Percentiles rank a stretch among this genome's conserved stretches.
These are phyloP conservation scores for Andrena camellia DNA, from an alignment of 2,888 invertebrate species.

Conservation along the genomic window DNA sequence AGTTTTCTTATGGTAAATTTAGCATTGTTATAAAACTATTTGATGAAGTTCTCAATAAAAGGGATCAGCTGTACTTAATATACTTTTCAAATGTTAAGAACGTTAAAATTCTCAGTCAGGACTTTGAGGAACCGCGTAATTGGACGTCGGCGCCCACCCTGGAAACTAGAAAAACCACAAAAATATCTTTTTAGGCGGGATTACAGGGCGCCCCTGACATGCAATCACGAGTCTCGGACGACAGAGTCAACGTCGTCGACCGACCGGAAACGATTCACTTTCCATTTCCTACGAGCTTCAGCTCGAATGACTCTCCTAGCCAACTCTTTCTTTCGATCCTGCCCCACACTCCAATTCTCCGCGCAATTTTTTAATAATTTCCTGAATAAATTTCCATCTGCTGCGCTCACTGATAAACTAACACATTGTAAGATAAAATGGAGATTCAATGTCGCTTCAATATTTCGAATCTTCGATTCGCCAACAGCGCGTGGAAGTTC, in stretches of 20 bases:
- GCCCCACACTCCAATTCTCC: neutral
- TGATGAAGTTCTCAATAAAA: neutral
- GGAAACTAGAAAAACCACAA: constrained; percentile 74
- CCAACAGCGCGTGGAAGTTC: too few species aligned
- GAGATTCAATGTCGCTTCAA: neutral
- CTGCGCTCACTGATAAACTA: neutral
- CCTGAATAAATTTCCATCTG: neutral
- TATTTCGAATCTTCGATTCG: too few species aligned
- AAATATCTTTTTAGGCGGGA: constrained; percentile 61
- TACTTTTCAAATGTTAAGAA: neutral
- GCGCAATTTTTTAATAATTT: neutral
- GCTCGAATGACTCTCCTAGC: constrained; percentile 1
- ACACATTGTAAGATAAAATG: neutral
- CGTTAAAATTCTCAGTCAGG: neutral
- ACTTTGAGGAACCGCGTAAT: constrained; percentile 50
- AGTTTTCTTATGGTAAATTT: too few species aligned
- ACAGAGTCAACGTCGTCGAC: constrained; percentile 38
- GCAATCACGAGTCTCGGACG: constrained; percentile 45
- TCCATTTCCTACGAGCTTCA: constrained; percentile 44
- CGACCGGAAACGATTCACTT: constrained; percentile 62
- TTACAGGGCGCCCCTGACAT: constrained; percentile 70
- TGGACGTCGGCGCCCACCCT: constrained; percentile 50
- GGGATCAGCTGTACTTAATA: neutral
- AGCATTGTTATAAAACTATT: neutral
- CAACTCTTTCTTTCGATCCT: neutral